Evolutionary conservation across 2,888 invertebrate genomes (phyloP), one percentile per base, ranked within the genome.

Genomic region (Aspidiotus destructor): DNA sequence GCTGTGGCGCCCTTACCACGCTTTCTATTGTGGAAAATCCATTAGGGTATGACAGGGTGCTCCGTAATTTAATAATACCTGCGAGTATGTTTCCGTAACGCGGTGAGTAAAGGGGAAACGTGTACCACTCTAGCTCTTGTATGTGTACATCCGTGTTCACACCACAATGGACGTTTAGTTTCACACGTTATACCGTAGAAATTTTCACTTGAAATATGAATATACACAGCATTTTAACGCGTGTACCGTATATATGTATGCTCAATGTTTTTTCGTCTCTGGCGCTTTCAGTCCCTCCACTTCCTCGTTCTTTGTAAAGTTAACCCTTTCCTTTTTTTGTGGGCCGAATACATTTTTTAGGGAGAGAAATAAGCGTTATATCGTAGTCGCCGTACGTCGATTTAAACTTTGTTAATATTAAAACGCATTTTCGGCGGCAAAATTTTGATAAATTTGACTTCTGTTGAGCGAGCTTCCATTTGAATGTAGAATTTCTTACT

Each of bases 21-120:
- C 58, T 41, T 60, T 60, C 65, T 58, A 65, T 65, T 65, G 65
- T 65, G 62, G 62, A 61, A 69, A 69, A 69, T 69, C 69, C 69
- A 69, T 69, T 69, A 69, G 62, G 48, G 61, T 61, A 61, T 69
- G 69, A 69, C 69, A 69, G 69, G 62, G 57, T 62, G 61, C 16
- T 62, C 55, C 61, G 61, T 69, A 69, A 69, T 69, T 69, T 69
- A 69, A 69, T 69, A 69, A 69, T 62, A 69, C 69, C 62, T 69
- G 62, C 62, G 40, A 15, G 52, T 68, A n/a, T n/a, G 48, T 48
- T 48, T 48, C 48, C 6, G 10, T n/a, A n/a, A 11, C 48, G 48
- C 48, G 10, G 48, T n/a, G 48, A 13, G 48, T 48, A 48, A 48
- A 11, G 48, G n/a, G 48, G 48, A n/a, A 48, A n/a, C n/a, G 48